phyloP scores from a whole-genome alignment of 2,113 vertebrate species.

The Cyphomyrus plagiostoma region DNA sequence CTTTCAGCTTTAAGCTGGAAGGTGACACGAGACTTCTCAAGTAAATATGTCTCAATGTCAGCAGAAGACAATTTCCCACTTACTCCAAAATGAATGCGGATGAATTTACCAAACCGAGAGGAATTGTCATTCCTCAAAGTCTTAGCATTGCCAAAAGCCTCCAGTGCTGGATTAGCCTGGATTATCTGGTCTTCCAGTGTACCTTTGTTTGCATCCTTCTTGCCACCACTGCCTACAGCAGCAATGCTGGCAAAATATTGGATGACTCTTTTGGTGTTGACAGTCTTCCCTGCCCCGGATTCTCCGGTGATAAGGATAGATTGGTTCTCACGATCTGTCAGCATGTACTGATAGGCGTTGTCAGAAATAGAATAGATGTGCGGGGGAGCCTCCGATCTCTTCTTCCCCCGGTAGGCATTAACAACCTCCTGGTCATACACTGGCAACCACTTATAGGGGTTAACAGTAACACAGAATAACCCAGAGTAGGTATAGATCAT shows the following conservation, averaged over 20 bases:
- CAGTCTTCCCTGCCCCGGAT: constrained; percentile 85
- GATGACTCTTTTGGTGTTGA: constrained; percentile 88
- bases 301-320: constrained; percentile 70
- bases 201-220: constrained; percentile 74
- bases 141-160: constrained; percentile 85
- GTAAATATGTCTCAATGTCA: constrained; percentile 84
- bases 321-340: constrained; percentile 62
- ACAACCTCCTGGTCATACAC: constrained; percentile 54
- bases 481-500: constrained; percentile 63
- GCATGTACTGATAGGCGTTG: constrained; percentile 80
- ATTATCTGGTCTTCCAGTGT: constrained; percentile 82
- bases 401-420: constrained; percentile 58
- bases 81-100: constrained; percentile 83
- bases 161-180: constrained; percentile 75
- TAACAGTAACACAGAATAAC: constrained; percentile 40
- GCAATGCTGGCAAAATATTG: constrained; percentile 86
- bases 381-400: constrained; percentile 57
- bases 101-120: constrained; percentile 86
- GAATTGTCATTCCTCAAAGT: constrained; percentile 84
- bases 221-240: constrained; percentile 60
- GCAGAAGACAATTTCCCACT: constrained; percentile 85
- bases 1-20: constrained; percentile 89
- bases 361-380: constrained; percentile 69
- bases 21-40: constrained; percentile 85
- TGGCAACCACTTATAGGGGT: constrained; percentile 69